A percentile compares a stretch with the other conserved stretches of the same genome.
These are phyloP conservation scores for Hemichromis elongatus DNA, from an alignment of 2,113 vertebrate species.

Conservation along the genomic window DNA sequence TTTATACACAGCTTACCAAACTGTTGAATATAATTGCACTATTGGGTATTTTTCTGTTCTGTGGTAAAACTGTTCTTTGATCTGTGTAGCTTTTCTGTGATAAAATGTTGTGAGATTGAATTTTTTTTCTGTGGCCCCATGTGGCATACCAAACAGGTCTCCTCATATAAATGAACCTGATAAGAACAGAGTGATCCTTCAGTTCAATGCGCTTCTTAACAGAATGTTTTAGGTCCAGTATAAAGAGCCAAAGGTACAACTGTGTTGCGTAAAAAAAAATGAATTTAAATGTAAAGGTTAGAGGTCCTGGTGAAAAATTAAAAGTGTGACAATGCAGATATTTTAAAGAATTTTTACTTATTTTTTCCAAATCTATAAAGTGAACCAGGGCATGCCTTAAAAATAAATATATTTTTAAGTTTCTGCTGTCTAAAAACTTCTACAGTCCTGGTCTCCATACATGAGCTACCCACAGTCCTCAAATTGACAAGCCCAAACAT, in stretches of 20 bases:
- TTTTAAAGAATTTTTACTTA: not conserved
- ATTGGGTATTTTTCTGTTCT: slow-evolving; percentile 61
- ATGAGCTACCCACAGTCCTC: not conserved
- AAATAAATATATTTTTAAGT: fast-evolving
- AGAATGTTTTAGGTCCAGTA: not conserved
- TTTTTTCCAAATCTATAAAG: not conserved
- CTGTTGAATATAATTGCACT: slow-evolving; percentile 76
- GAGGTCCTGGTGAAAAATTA: not conserved
- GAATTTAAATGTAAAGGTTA: not conserved
- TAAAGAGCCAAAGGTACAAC: not conserved
- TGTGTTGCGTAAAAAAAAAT: not conserved
- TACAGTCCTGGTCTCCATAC: not conserved
- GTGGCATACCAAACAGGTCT: slow-evolving; percentile 31
- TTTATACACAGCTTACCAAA: slow-evolving; percentile 72
- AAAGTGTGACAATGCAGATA: not conserved
- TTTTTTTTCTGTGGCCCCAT: slow-evolving; percentile 32
- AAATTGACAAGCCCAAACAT: not conserved
- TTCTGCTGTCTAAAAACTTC: not conserved
- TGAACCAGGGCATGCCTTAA: not conserved
- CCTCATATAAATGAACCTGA: not conserved
- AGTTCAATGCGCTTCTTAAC: not conserved
- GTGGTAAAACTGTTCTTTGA: slow-evolving; percentile 42
- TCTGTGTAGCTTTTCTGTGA: slow-evolving; percentile 33
- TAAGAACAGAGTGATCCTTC: slow-evolving; percentile 1
- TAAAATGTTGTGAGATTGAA: slow-evolving; percentile 53